A percentile compares a stretch with the other conserved stretches of the same genome.
phyloP scores from a whole-genome alignment of 2,888 invertebrate species.

The Mesodorylaimus sp. region DNA sequence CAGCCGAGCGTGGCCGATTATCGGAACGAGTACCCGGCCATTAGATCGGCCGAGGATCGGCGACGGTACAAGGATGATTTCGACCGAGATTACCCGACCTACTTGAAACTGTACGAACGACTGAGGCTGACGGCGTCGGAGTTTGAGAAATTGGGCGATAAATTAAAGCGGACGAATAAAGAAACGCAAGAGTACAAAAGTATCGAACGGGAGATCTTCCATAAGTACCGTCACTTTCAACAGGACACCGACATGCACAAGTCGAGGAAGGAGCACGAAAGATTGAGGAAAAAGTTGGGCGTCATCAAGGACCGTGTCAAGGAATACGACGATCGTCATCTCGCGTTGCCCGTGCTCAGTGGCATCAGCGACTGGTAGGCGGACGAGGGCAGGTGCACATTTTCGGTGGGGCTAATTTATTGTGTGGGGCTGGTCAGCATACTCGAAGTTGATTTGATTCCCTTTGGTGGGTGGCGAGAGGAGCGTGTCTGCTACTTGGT shows the following conservation, averaged over 20 bases:
- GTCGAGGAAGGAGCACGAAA: not conserved
- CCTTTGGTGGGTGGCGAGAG: too few species aligned
- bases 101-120: not conserved
- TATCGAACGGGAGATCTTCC: not conserved
- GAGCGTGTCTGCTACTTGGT: too few species aligned
- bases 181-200: not conserved
- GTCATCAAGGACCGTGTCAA: not conserved
- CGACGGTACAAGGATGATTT: not conserved
- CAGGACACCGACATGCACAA: not conserved
- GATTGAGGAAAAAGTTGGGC: not conserved
- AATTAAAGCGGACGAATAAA: not conserved
- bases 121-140: not conserved
- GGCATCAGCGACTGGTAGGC: not conserved
- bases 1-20: too few species aligned
- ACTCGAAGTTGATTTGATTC: too few species aligned
- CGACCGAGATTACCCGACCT: not conserved
- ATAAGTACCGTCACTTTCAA: not conserved
- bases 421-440: too few species aligned
- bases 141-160: slow-evolving; percentile 1
- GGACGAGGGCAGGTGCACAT: too few species aligned
- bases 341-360: too few species aligned
- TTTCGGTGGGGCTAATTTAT: too few species aligned
- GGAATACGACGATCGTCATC: not conserved
- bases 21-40: too few species aligned
- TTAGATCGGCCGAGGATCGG: too few species aligned